Conservation (phyloP, 2,113 vertebrate genomes). For the Ptilonorhynchus violaceus region DNA sequence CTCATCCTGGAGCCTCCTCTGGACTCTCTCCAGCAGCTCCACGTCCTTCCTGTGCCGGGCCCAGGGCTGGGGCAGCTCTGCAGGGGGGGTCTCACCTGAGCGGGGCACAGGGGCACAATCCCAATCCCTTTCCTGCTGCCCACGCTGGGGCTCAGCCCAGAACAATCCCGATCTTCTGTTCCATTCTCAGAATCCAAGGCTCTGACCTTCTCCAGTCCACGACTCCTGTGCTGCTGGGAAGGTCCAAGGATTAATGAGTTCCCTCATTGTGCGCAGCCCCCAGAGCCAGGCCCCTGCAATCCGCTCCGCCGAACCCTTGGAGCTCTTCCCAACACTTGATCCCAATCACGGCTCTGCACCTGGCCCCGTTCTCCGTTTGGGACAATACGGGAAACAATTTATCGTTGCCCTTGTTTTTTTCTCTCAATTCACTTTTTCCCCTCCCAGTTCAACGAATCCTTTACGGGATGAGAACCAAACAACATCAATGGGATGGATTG, state of each 20-base stretch:
- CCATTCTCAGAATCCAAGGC: neutral
- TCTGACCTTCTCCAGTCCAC: neutral
- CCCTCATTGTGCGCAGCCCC: neutral
- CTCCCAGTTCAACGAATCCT: neutral
- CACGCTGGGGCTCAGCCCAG: neutral
- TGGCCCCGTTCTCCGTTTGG: constrained; percentile 17
- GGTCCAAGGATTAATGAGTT: neutral
- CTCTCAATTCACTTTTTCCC: neutral
- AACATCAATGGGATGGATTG: neutral
- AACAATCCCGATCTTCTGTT: neutral
- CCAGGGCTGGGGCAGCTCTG: neutral
- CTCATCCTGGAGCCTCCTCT: neutral
- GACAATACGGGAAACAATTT: neutral
- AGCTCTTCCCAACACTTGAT: constrained; percentile 12
- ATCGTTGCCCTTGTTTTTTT: neutral
- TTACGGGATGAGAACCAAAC: neutral
- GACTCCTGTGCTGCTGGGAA: neutral
- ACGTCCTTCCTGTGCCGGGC: neutral
- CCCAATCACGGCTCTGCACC: neutral
- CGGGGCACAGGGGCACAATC: neutral
- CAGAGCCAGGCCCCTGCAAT: neutral
- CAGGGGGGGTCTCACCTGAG: neutral
- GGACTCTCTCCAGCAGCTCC: neutral
- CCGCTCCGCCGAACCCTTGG: neutral
- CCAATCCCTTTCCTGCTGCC: neutral